Percentiles rank a stretch among this genome's conserved stretches.
Evolutionary conservation across 2,888 invertebrate genomes (phyloP).

Genomic region (Scaptomyza cyrtandrae): DNA sequence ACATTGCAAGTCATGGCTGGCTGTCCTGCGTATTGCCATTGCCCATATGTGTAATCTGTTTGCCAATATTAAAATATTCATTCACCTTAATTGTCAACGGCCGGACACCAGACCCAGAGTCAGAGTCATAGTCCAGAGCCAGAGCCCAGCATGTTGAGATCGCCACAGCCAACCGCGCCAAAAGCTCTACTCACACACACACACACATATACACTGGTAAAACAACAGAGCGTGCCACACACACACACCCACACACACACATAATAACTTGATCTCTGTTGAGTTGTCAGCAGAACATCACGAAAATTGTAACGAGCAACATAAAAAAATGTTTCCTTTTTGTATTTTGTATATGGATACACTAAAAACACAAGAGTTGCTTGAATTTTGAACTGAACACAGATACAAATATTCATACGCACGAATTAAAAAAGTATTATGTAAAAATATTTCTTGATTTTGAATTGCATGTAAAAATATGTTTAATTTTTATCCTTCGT

Average conservation of each 20-base stretch:
- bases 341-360: conserved; percentile 9
- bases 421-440: too few species aligned
- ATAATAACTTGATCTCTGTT: conserved; percentile 79
- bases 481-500: too few species aligned
- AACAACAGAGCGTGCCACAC: not conserved
- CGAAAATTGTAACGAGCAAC: conserved; percentile 75
- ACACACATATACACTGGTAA: conserved; percentile 7
- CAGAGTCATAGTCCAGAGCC: conserved; percentile 18
- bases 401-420: too few species aligned
- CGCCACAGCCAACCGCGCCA: conserved; percentile 61
- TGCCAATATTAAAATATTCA: conserved; percentile 80
- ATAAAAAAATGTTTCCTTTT: conserved; percentile 37
- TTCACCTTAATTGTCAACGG: conserved; percentile 80
- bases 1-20: conserved; percentile 43
- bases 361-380: conserved; percentile 1
- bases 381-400: not conserved
- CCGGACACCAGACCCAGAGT: conserved; percentile 21
- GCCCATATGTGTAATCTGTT: conserved; percentile 78
- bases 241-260: conserved; percentile 35
- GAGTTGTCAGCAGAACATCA: conserved; percentile 80
- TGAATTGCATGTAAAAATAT: too few species aligned
- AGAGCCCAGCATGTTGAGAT: conserved; percentile 32
- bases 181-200: conserved; percentile 53
- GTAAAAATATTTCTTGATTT: too few species aligned
- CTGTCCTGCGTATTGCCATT: conserved; percentile 49